These are phyloP conservation scores for Garrulus glandarius DNA, from an alignment of 2,797 vertebrate genomes.

Conservation along the genomic window DNA sequence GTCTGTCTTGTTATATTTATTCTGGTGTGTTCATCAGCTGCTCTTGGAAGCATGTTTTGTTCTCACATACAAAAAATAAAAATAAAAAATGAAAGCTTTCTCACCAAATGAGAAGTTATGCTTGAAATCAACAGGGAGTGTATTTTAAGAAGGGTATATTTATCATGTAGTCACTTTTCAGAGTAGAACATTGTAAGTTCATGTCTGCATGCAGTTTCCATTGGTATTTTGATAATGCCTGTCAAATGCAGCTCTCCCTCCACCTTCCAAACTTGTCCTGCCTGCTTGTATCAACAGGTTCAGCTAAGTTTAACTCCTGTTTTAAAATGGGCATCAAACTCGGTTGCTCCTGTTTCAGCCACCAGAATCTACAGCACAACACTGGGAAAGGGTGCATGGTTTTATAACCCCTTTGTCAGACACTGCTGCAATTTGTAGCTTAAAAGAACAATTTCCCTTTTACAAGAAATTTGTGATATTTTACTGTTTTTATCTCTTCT, in stretches of 20 bases:
- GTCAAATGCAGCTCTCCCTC: conserved; percentile 51
- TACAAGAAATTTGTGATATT: not conserved
- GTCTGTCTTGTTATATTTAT: not conserved
- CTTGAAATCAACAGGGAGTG: not conserved
- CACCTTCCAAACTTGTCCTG: conserved; percentile 41
- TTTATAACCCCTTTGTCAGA: conserved; percentile 71
- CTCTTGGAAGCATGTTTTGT: not conserved
- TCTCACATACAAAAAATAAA: not conserved
- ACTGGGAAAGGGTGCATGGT: conserved; percentile 58
- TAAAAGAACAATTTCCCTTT: conserved; percentile 29
- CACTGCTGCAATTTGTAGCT: conserved; percentile 43
- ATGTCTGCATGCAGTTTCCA: conserved; percentile 44
- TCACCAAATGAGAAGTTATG: not conserved
- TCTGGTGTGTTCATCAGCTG: not conserved
- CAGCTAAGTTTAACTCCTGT: conserved; percentile 38
- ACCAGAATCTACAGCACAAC: conserved; percentile 10
- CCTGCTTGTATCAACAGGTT: conserved; percentile 57
- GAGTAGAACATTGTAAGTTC: conserved; percentile 53
- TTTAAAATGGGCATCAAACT: conserved; percentile 38
- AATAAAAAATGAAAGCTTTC: not conserved
- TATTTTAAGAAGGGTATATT: not conserved
- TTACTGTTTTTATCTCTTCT: not conserved
- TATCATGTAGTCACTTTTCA: conserved; percentile 42
- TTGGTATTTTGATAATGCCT: conserved; percentile 60
- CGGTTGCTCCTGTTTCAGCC: not conserved